Percentiles rank a stretch among this genome's conserved stretches.
phyloP scores from a whole-genome alignment of 2,113 vertebrate genomes.

The Triplophysa rosa region DNA sequence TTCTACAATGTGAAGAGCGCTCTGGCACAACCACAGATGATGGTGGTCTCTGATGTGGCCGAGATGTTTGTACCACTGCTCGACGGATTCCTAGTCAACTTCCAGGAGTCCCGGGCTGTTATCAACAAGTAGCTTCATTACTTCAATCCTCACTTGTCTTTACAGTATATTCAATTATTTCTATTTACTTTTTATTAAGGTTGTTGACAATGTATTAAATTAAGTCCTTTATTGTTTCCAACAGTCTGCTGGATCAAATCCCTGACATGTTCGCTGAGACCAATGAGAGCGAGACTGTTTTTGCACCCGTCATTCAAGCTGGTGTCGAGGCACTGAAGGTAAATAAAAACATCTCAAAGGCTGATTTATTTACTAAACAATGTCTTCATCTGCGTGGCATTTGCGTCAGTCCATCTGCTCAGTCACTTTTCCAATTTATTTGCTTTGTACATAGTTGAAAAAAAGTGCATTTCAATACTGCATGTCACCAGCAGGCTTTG shows the following conservation, averaged over 20 bases:
- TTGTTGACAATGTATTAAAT: conserved; percentile 1
- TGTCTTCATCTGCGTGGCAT: neutral
- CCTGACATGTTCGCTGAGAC: conserved; percentile 95
- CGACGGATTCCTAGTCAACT: conserved; percentile 93
- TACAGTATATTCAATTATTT: no score
- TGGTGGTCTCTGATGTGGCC: conserved; percentile 91
- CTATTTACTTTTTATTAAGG: no score
- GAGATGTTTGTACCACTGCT: conserved; percentile 93
- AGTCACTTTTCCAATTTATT: neutral
- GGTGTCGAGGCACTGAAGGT: conserved; percentile 96
- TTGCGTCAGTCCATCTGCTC: neutral
- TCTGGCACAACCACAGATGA: conserved; percentile 96
- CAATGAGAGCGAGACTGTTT: conserved; percentile 91
- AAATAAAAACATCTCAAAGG: conserved; percentile 41
- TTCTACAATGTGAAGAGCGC: conserved; percentile 96
- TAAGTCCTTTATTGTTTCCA: conserved; percentile 9
- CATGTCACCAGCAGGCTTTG: conserved; percentile 1
- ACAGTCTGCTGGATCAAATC: conserved; percentile 92
- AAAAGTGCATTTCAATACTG: neutral
- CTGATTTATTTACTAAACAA: conserved; percentile 12
- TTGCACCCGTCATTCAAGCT: conserved; percentile 89
- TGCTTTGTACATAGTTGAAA: neutral
- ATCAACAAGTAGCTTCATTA: conserved; percentile 80
- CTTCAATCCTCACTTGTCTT: neutral
- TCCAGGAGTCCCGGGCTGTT: conserved; percentile 85